Conservation (phyloP, 2,888 invertebrate species). For the Chrysopilus asiliformis region DNA sequence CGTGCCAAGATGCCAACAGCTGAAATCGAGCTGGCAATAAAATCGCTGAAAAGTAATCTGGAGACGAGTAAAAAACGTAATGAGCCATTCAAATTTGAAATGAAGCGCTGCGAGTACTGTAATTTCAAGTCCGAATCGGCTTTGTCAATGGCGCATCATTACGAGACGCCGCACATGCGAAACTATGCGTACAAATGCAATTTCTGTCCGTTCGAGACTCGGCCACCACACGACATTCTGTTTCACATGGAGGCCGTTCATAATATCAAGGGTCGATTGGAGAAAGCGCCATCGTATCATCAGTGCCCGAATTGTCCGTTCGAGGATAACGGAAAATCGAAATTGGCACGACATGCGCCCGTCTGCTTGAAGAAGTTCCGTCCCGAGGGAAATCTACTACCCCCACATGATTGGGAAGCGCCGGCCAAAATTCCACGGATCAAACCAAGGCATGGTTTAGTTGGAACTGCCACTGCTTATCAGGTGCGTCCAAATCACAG, state of each 20-base stretch:
- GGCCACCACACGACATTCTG: constrained; percentile 75
- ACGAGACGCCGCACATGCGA: constrained; percentile 84
- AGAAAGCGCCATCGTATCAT: constrained; percentile 74
- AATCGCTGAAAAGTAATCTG: constrained; percentile 69
- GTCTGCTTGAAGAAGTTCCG: constrained; percentile 84
- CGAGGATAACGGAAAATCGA: constrained; percentile 86
- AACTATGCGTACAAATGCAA: constrained; percentile 77
- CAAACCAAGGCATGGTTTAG: constrained; percentile 35
- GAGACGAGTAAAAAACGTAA: constrained; percentile 79
- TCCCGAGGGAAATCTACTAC: constrained; percentile 72
- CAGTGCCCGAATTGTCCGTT: constrained; percentile 90
- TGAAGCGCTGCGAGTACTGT: constrained; percentile 78
- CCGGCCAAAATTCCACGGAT: constrained; percentile 77
- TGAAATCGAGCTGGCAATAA: constrained; percentile 54
- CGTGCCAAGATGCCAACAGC: constrained; percentile 46
- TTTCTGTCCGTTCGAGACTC: constrained; percentile 66
- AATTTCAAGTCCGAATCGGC: constrained; percentile 79
- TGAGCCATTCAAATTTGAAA: constrained; percentile 57
- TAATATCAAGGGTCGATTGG: constrained; percentile 66
- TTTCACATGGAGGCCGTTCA: constrained; percentile 89
- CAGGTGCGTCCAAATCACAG: constrained; percentile 22
- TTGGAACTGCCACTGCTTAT: constrained; percentile 37
- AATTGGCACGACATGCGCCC: constrained; percentile 73
- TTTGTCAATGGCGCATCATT: constrained; percentile 70
- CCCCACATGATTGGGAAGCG: constrained; percentile 83